Base-by-base conservation (phyloP, 1,140 invertebrate species). In the Orchesella cincta region DNA sequence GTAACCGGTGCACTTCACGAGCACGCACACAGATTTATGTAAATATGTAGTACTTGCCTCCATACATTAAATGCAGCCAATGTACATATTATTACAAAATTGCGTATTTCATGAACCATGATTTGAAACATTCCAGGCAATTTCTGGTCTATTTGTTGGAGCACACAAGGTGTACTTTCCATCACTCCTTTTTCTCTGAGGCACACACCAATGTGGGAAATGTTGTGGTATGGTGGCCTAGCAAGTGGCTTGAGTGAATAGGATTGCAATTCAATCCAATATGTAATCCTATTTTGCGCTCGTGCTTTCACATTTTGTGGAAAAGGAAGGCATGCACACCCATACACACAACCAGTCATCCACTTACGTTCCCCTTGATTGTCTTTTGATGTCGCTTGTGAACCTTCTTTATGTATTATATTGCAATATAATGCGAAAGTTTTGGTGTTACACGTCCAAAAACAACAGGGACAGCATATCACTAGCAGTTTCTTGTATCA, bases 331-430 rank as follows among this genome's bases (percentile, higher is more conserved):
- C n/a, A n/a, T n/a, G n/a, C n/a, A n/a, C n/a, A n/a, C n/a, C n/a
- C n/a, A n/a, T n/a, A n/a, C n/a, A n/a, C n/a, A 8, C 39, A 46
- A 12, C 62, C 54, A n/a, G 54, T 67, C 62, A 12, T 31, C 8
- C 62, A 67, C 14, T 57, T 57, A 18, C 62, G 29, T 23, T 14
- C 12, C 28, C 12, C 62, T 67, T 67, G 62, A 67, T 67, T 67
- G 12, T 67, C 62, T 31, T 67, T 67, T 67, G 31, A 67, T 67
- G 62, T 67, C 62, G 33, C 62, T 57, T 57, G 23, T 14, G 23
- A 33, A 67, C 33, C 54, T 62, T 62, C 12, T 62, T 28, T 62
- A n/a, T 8, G 12, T 26, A 62, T 28, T n/a, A 62, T 62, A 62
- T 5, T 62, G 8, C 23, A 62, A 26, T 46, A 46, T 46, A 20